These are phyloP conservation scores for Paraescarpia echinospica DNA, from an alignment of 1,140 invertebrate genomes.

Conservation along the genomic window DNA sequence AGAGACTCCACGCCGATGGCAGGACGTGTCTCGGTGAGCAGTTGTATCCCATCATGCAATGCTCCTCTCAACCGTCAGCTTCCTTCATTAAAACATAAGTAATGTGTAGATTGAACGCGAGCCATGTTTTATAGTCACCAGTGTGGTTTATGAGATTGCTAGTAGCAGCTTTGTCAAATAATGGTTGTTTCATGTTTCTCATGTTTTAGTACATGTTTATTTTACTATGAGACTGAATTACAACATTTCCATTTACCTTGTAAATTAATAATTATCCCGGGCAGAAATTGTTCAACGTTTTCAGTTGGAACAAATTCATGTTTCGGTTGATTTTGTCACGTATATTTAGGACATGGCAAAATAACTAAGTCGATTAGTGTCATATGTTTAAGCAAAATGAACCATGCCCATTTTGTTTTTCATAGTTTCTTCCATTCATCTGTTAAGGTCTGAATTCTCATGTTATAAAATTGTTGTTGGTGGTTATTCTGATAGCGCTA, in stretches of 20 bases:
- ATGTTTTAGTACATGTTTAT: neutral
- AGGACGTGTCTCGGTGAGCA: slow-evolving; percentile 49
- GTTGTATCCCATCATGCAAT: slow-evolving; percentile 15
- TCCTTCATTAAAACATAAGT: neutral
- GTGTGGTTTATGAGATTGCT: neutral
- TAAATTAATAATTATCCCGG: neutral
- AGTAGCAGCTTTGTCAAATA: neutral
- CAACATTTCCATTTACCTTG: neutral
- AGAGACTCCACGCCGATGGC: slow-evolving; percentile 49
- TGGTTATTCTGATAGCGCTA: neutral
- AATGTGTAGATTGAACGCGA: neutral
- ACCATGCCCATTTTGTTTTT: neutral
- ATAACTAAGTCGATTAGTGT: neutral
- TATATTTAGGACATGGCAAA: neutral
- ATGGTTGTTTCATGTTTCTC: neutral
- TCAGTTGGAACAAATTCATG: neutral
- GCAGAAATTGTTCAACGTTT: neutral
- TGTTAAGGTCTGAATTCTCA: neutral
- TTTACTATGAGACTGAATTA: neutral
- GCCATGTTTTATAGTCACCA: neutral
- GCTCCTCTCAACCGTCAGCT: neutral
- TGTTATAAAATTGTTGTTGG: neutral
- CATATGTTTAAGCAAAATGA: neutral
- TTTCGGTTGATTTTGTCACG: neutral
- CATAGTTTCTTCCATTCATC: neutral